Conservation (phyloP, 2,113 vertebrate genomes). For the Centrocercus urophasianus region DNA sequence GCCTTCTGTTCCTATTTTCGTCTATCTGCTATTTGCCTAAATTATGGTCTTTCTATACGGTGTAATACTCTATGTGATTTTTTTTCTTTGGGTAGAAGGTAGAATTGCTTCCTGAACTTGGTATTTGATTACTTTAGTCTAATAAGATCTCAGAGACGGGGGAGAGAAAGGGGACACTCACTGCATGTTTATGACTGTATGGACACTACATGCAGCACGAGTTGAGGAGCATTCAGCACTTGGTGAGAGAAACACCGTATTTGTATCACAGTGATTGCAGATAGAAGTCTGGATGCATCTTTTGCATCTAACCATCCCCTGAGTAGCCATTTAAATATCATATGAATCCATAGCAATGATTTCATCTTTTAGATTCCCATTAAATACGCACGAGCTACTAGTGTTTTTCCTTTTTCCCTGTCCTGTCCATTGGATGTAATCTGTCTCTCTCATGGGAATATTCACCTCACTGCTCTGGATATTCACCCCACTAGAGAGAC, state of each 20-base stretch:
- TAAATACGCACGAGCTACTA: not conserved
- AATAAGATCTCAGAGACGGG: not conserved
- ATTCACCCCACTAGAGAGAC: not conserved
- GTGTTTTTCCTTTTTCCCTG: not conserved
- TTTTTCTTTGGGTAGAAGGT: accelerated
- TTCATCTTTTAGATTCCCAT: not conserved
- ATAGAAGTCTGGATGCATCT: not conserved
- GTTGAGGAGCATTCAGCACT: accelerated
- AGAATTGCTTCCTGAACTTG: not conserved
- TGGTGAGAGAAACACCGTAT: accelerated
- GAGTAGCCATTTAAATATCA: not conserved
- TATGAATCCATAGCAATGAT: not conserved
- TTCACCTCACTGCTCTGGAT: not conserved
- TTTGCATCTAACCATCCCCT: not conserved
- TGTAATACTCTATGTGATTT: not conserved
- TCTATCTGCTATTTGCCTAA: not conserved
- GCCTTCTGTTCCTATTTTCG: not conserved
- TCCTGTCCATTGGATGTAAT: not conserved
- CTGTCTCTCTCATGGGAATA: not conserved
- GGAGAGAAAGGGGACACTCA: not conserved
- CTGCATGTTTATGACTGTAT: not conserved
- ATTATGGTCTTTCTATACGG: not conserved
- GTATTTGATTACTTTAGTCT: not conserved
- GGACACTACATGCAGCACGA: not conserved
- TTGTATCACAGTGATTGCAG: not conserved